Percentiles rank a stretch among this genome's conserved stretches.
These are phyloP conservation scores for Andrena fulva DNA, from an alignment of 2,888 invertebrate genomes.

Conservation along the genomic window DNA sequence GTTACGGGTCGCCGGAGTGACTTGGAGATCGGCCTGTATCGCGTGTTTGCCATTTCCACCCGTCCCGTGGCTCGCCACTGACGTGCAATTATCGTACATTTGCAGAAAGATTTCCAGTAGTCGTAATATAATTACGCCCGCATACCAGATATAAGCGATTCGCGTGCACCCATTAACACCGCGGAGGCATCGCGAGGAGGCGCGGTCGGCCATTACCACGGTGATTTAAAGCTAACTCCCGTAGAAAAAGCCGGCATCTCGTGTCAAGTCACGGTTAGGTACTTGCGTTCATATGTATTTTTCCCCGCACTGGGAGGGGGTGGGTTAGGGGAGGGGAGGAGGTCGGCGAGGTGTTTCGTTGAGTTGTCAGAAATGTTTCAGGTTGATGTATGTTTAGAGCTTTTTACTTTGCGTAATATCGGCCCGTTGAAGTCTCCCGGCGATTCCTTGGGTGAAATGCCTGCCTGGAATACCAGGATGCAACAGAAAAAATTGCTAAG, in stretches of 20 bases:
- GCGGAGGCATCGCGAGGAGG: slow-evolving; percentile 17
- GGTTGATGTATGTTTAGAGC: background rate
- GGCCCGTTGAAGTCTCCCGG: background rate
- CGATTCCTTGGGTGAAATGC: background rate
- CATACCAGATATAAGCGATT: slow-evolving; percentile 46
- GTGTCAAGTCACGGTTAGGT: slow-evolving; percentile 43
- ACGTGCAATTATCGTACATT: slow-evolving; percentile 50
- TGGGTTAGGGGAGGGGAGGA: background rate
- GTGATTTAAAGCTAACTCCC: slow-evolving; percentile 46
- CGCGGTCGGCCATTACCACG: slow-evolving; percentile 40
- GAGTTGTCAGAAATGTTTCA: background rate
- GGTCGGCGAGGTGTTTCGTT: background rate
- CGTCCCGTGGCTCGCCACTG: slow-evolving; percentile 8
- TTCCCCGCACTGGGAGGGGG: background rate
- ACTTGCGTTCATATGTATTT: slow-evolving; percentile 4
- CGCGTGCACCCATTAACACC: slow-evolving; percentile 53
- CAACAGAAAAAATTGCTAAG: background rate
- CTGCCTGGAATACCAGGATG: background rate
- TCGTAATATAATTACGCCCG: slow-evolving; percentile 56
- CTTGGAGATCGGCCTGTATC: slow-evolving; percentile 57
- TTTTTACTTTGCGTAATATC: background rate
- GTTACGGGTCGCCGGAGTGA: slow-evolving; percentile 50
- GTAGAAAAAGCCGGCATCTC: slow-evolving; percentile 20
- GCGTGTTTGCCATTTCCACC: slow-evolving; percentile 36
- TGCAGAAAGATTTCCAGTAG: slow-evolving; percentile 54